Base-by-base conservation (phyloP, 2,113 vertebrate genomes). In the Irena cyanogastra region DNA sequence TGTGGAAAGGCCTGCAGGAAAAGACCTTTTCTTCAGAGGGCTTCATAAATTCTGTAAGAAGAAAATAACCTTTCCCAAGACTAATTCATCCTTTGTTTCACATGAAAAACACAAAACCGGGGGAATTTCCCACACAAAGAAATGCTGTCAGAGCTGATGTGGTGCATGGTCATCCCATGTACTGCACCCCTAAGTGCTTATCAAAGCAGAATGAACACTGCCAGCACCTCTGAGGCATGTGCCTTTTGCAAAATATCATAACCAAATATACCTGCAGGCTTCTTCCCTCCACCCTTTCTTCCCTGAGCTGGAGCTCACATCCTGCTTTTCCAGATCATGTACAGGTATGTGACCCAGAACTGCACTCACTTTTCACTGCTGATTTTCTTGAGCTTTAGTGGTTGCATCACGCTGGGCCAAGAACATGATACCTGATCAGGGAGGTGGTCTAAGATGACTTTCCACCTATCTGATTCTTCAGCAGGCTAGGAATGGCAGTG, bases 21-120 rank as follows among this genome's bases (percentile, higher is more conserved):
- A 86, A 63, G 54, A 81, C 28, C 19, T 91, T 65, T 80, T 35
- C 42, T 80, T 83, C 68, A 86, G 59, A 77, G 26, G 22, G 20
- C 27, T 83, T 87, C 35, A 83, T 80, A 92, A 95, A 66, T 90
- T 88, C 59, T 90, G 37, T 50, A 19, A 80, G 31, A 95, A 63
- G 39, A 63, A 63, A 92, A 56, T 16, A 83, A 61, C 26, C 28
- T 5, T 77, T 31, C 33, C n/a, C 83, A 28, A 83, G 50, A 56
- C 9, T 47, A 79, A 83, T 90, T 82, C 63, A 80, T 15, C 19
- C 18, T 86, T 91, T 90, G 27, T 80, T 94, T 95, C 57, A 37
- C 11, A 37, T 77, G 47, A 66, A 81, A 94, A 95, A 52, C 22
- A 26, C 13, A 66, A 80, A 92, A 37, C 9, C 2, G 7, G 44